These are phyloP conservation scores for Aurelia coerulea DNA, from an alignment of 30 jellyfish, hydroid and myxozoan genomes.

Conservation along the genomic window DNA sequence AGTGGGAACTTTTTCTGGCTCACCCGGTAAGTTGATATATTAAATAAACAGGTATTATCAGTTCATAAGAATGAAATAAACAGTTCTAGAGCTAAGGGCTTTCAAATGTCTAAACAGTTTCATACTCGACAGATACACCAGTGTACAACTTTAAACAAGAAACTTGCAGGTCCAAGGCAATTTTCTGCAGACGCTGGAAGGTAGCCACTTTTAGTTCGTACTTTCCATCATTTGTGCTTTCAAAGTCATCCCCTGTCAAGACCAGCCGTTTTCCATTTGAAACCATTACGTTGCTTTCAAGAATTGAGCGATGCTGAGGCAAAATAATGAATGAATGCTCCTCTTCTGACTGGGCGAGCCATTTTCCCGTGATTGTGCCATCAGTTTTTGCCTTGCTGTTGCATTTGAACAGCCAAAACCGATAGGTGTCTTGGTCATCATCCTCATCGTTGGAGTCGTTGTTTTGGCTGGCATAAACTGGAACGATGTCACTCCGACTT, in stretches of 20 bases:
- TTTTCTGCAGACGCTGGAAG: constrained; percentile 11
- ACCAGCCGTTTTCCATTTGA: constrained; percentile 13
- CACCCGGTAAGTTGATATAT: too few species aligned
- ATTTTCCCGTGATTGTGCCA: constrained; percentile 39
- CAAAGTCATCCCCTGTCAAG: constrained; percentile 15
- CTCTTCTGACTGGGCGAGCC: constrained; percentile 47
- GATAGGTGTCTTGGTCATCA: constrained; percentile 9
- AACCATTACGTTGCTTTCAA: constrained; percentile 12
- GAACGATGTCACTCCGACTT: constrained; percentile 18
- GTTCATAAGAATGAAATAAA: too few species aligned
- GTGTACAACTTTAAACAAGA: background rate
- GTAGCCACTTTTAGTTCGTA: background rate
- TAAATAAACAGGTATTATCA: too few species aligned
- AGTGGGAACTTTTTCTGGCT: too few species aligned
- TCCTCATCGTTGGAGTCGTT: constrained; percentile 10
- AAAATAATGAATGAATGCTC: background rate
- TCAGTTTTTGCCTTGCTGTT: constrained; percentile 12
- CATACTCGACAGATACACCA: background rate
- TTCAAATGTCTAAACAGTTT: too few species aligned
- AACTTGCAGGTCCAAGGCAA: constrained; percentile 2
- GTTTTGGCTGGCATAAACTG: constrained; percentile 24
- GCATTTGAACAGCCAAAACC: constrained; percentile 37
- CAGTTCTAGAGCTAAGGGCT: background rate
- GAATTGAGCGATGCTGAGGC: constrained; percentile 12
- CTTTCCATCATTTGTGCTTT: background rate